A percentile compares a stretch with the other conserved stretches of the same genome.
Evolutionary conservation across 1,140 invertebrate species (phyloP).

Genomic region (Trichomalopsis sarcophagae): DNA sequence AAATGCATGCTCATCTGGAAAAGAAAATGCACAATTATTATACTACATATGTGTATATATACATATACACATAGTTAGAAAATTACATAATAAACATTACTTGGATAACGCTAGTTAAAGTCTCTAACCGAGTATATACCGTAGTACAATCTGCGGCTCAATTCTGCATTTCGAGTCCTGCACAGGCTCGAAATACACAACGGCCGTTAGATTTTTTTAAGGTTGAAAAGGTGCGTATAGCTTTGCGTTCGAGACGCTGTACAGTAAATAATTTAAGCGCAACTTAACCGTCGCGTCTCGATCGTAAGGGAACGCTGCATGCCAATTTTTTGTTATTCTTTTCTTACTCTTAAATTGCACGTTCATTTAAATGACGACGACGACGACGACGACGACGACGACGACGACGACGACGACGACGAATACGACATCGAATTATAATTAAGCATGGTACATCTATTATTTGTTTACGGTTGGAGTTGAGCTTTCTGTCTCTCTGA

Average conservation of each 20-base stretch:
- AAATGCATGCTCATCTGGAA: constrained; percentile 25
- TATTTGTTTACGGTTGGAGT: constrained; percentile 22
- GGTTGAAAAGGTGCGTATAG: not conserved
- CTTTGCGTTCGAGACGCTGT: constrained; percentile 10
- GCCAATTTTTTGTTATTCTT: not conserved
- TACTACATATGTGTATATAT: not conserved
- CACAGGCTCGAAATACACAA: constrained; percentile 53
- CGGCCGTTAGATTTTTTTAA: constrained; percentile 14
- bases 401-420: constrained; percentile 56
- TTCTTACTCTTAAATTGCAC: constrained; percentile 49
- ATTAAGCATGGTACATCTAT: constrained; percentile 46
- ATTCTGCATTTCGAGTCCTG: constrained; percentile 52
- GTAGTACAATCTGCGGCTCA: constrained; percentile 19
- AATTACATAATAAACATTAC: not conserved
- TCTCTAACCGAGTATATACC: not conserved
- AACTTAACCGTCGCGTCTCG: constrained; percentile 6
- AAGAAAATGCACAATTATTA: constrained; percentile 33
- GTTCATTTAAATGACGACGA: constrained; percentile 44
- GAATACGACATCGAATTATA: constrained; percentile 66
- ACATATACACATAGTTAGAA: not conserved
- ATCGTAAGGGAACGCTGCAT: constrained; percentile 12
- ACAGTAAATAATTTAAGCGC: constrained; percentile 16
- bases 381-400: constrained; percentile 56
- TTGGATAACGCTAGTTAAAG: not conserved
- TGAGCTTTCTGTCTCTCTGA: constrained; percentile 2